Percentiles rank a stretch among this genome's conserved stretches.
Conservation (phyloP, 1,140 invertebrate species). For the Contarinia nasturtii region DNA sequence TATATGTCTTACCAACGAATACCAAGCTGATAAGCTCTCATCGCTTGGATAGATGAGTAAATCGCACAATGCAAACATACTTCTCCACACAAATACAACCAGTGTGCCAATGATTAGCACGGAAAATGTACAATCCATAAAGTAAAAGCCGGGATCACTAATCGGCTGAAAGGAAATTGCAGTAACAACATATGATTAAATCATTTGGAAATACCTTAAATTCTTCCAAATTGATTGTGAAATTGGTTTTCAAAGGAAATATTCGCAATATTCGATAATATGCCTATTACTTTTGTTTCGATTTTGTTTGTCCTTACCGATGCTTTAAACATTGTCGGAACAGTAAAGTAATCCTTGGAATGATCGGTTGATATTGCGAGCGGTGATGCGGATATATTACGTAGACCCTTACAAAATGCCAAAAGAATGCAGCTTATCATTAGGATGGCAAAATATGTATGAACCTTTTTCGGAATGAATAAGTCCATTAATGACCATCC, state of each 20-base stretch:
- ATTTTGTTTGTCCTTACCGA: constrained; percentile 31
- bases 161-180: no score
- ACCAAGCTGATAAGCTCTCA: constrained; percentile 37
- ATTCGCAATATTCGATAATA: no score
- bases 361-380: constrained; percentile 54
- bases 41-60: constrained; percentile 52
- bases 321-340: constrained; percentile 62
- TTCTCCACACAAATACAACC: constrained; percentile 74
- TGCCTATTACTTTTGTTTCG: background rate
- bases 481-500: constrained; percentile 56
- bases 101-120: constrained; percentile 63
- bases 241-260: no score
- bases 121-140: constrained; percentile 69
- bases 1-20: constrained; percentile 65
- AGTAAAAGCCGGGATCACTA: constrained; percentile 43
- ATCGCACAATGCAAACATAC: constrained; percentile 63
- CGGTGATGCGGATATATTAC: constrained; percentile 65
- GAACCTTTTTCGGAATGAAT: constrained; percentile 38
- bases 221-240: no score
- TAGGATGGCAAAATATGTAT: constrained; percentile 36
- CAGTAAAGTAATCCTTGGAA: constrained; percentile 54
- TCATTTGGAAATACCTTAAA: no score
- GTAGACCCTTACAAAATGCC: constrained; percentile 39
- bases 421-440: constrained; percentile 41
- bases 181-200: no score